Evolutionary conservation across 2,797 vertebrate genomes (phyloP), one percentile per base, ranked within the genome.

Genomic region (Chaunax sp.): DNA sequence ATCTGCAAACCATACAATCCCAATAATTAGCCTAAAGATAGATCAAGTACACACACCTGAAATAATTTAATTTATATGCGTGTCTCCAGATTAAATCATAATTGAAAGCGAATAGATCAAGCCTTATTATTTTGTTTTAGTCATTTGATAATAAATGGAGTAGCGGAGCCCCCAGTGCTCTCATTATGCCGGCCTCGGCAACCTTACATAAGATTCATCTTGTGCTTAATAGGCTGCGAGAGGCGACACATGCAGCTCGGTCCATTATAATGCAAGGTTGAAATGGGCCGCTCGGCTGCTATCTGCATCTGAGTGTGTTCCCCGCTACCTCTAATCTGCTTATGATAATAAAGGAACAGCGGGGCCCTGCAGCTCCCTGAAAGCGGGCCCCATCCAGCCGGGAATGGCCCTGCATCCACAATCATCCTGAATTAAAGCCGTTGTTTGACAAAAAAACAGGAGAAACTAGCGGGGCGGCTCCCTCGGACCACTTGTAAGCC

Each of bases 271-370:
- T 96, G 96, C 95, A 95, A 93, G 94, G 95, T 95, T 95, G 95
- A 95, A 96, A 94, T 92, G 93, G 94, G 94, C 94, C 94, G 94
- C 95, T 87, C 81, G 82, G 94, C 95, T 93, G 95, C 93, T 95
- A 97, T 97, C 95, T 97, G 94, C 95, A 96, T 96, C 92, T 96
- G 95, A 97, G 95, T 96, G 95, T 93, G 94, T 95, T 95, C 95
- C 94, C 94, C 94, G 93, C 94, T 95, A 95, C 95, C 95, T 93
- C 94, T 98, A 97, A 98, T 98, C 97, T 98, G 95, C 96, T 98
- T 97, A 97, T 96, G 96, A 96, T 97, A 97, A 98, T 97, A 96
- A 96, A 95, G 94, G 92, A 96, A 88, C 97, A 94, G 96, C 96
- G 92, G 96, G 96, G 95, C 93, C 94, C 95, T 92, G 93, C 93